Evolutionary conservation across 2,113 vertebrate species (phyloP).

Genomic region (Oreotrochilus melanogaster): DNA sequence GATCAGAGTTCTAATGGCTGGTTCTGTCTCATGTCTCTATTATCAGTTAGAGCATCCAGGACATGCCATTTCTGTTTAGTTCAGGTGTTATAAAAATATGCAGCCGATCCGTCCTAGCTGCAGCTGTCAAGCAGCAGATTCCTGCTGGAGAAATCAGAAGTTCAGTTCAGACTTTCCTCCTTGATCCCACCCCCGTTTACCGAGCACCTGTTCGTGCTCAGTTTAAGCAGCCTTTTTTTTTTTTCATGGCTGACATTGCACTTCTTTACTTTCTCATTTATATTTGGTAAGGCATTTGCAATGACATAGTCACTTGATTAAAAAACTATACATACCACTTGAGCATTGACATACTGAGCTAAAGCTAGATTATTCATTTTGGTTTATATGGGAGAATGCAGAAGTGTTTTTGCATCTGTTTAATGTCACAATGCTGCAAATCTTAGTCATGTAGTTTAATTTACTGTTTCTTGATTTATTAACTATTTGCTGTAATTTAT

Average conservation of each 20-base stretch:
- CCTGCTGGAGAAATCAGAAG: background rate
- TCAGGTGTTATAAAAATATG: background rate
- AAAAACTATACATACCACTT: background rate
- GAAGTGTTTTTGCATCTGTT: background rate
- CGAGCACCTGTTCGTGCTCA: fast-evolving
- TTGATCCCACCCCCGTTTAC: background rate
- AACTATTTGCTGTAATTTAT: background rate
- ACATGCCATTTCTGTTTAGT: background rate
- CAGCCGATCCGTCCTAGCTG: fast-evolving
- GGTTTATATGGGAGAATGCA: background rate
- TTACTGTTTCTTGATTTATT: background rate
- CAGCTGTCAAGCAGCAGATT: background rate
- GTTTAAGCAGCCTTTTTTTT: background rate
- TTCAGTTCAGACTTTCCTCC: background rate
- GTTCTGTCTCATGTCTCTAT: background rate
- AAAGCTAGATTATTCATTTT: background rate
- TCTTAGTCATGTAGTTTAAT: background rate
- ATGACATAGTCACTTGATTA: background rate
- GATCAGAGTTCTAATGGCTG: background rate
- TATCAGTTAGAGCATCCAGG: background rate
- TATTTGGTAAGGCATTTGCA: background rate
- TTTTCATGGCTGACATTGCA: background rate
- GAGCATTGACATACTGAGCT: background rate
- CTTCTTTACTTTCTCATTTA: background rate
- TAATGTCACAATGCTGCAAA: background rate